phyloP scores from a whole-genome alignment of 1,140 invertebrate species.

The Drosophila nannoptera region DNA sequence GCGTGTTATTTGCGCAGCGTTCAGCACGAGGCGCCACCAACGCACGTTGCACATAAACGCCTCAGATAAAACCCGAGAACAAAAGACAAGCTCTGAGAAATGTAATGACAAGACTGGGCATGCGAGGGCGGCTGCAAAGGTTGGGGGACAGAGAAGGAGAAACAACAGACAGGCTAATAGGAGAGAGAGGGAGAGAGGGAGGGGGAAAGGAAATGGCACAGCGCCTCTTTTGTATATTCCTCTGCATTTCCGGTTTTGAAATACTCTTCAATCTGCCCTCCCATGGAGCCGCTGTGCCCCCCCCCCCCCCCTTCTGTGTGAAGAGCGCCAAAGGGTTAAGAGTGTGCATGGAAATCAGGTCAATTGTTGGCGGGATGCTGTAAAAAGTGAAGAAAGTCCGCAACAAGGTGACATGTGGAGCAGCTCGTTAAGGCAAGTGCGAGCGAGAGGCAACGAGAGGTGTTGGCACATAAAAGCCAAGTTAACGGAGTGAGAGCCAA shows the following conservation, averaged over 20 bases:
- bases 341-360: conserved; percentile 67
- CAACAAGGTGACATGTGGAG: conserved; percentile 16
- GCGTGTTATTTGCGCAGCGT: conserved; percentile 63
- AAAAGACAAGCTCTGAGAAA: conserved; percentile 68
- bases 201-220: too few species aligned
- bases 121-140: conserved; percentile 11
- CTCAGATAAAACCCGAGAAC: conserved; percentile 65
- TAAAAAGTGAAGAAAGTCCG: conserved; percentile 44
- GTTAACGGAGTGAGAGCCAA: conserved; percentile 35
- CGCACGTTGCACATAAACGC: conserved; percentile 55
- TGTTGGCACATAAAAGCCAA: conserved; percentile 2
- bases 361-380: conserved; percentile 68
- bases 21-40: conserved; percentile 28
- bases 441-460: conserved; percentile 16
- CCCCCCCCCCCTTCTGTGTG: neutral
- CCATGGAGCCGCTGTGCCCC: neutral
- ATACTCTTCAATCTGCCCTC: conserved; percentile 13
- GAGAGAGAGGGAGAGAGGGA: too few species aligned
- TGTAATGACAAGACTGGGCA: conserved; percentile 57
- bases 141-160: neutral
- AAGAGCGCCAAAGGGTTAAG: conserved; percentile 64
- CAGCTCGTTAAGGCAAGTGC: conserved; percentile 49
- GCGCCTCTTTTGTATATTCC: too few species aligned
- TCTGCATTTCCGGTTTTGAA: neutral
- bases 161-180: too few species aligned